These are phyloP conservation scores for Agapornis roseicollis DNA, from an alignment of 2,113 vertebrate genomes.

Conservation along the genomic window DNA sequence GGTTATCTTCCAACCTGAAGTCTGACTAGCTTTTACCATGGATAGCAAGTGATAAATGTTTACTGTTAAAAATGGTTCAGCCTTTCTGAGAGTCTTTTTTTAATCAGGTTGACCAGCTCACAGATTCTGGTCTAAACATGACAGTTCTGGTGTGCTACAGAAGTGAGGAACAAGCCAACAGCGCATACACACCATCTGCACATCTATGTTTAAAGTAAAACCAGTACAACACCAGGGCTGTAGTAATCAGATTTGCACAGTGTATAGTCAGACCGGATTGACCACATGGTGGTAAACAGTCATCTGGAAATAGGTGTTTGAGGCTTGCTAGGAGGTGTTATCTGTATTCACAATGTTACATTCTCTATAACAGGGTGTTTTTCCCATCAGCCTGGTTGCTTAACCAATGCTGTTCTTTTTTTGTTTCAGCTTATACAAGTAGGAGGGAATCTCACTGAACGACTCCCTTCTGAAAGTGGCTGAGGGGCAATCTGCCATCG, in stretches of 20 bases:
- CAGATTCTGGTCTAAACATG: not conserved
- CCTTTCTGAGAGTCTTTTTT: not conserved
- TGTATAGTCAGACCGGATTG: not conserved
- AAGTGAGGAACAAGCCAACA: not conserved
- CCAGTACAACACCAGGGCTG: not conserved
- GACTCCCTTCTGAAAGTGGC: constrained; percentile 39
- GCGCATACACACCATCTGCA: not conserved
- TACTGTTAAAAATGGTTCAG: not conserved
- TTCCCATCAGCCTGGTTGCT: constrained; percentile 33
- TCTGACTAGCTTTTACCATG: not conserved
- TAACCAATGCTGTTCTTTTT: not conserved
- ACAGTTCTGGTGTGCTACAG: not conserved
- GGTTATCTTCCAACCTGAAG: not conserved
- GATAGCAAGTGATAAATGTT: not conserved
- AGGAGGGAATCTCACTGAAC: constrained; percentile 53
- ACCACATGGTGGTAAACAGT: constrained; percentile 11
- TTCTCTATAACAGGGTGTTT: not conserved
- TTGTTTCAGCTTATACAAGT: constrained; percentile 27
- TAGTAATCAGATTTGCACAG: not conserved
- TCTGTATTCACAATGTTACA: not conserved
- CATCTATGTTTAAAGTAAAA: not conserved
- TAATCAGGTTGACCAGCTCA: not conserved
- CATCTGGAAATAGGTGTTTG: constrained; percentile 23
- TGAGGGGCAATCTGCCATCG: not conserved
- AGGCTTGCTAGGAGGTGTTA: not conserved